Evolutionary conservation across 2,797 vertebrate species (phyloP), one percentile per base, ranked within the genome.

Genomic region (Arrhamphus sclerolepis): DNA sequence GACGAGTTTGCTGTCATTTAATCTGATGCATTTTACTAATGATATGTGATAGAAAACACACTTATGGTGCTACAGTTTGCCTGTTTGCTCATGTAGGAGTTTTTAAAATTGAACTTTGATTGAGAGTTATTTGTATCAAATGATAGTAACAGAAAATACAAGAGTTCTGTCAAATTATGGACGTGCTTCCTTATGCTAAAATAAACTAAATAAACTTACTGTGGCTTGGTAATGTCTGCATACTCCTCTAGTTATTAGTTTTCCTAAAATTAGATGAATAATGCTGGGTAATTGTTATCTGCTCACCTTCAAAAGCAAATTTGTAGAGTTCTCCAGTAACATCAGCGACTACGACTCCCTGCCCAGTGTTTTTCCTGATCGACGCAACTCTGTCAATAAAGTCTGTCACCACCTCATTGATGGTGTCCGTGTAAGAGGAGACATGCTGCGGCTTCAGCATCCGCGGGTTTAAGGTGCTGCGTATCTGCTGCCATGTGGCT

Each of bases 401-500:
- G 82, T 94, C 93, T 0, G 83, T 86, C 74, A 93, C 93, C 81
- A 94, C 93, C 4, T 65, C 57, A 26, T 92, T 94, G 73, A 94
- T 81, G 55, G 80, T 74, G 46, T 80, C 61, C 1, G 83, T 7
- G 78, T 94, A 94, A 5, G 72, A 72, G 0, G 88, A 88, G 20
- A 94, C 93, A 4, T 94, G 91, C 61, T 91, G 91, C n/a, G 93
- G 91, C 75, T 92, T 93, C 66, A 94, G 39, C 92, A 94, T 91
- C 19, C 87, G 89, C 14, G 93, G 93, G 58, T 94, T 94, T 59
- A 94, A 71, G 56, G 93, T 89, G 72, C 90, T 93, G 67, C 93
- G 89, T 46, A 93, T 92, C 1, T 70, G 84, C 57, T 82, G 87
- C 93, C 93, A 94, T 7, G 93, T 80, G 1, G 43, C 72, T 0